Percentiles rank a stretch among this genome's conserved stretches.
These are phyloP conservation scores for Conger conger DNA, from an alignment of 2,113 vertebrate genomes.

Conservation along the genomic window DNA sequence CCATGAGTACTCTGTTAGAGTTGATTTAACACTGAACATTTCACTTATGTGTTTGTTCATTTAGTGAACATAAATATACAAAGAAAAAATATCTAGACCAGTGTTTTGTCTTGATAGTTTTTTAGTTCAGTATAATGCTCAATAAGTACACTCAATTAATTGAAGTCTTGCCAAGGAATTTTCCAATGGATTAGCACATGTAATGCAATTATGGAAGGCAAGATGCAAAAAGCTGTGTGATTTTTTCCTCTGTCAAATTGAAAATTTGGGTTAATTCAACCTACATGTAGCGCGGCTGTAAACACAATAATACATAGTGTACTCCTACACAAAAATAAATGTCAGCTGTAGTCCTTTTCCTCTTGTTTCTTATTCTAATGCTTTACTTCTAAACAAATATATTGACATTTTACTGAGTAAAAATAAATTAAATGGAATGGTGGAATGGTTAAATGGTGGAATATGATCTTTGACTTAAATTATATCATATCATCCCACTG, in stretches of 20 bases:
- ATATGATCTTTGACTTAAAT: too few species aligned
- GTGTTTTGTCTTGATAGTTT: conserved; percentile 1
- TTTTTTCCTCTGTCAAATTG: background rate
- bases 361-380: background rate
- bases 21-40: too few species aligned
- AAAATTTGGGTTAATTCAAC: background rate
- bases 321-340: background rate
- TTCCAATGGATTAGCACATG: background rate
- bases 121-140: background rate
- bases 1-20: too few species aligned
- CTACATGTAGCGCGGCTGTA: background rate
- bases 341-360: background rate
- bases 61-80: conserved; percentile 59
- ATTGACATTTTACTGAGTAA: background rate
- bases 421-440: too few species aligned
- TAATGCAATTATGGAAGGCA: conserved; percentile 9
- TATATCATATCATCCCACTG: background rate
- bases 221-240: background rate
- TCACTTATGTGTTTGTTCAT: conserved; percentile 54
- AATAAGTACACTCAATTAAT: background rate
- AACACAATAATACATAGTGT: background rate
- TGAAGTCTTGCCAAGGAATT: background rate
- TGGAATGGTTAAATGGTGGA: too few species aligned
- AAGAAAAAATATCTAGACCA: background rate
- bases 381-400: background rate